Evolutionary conservation across 2,888 invertebrate genomes (phyloP), one percentile per base, ranked within the genome.

Genomic region (Digitonthophagus gazella): DNA sequence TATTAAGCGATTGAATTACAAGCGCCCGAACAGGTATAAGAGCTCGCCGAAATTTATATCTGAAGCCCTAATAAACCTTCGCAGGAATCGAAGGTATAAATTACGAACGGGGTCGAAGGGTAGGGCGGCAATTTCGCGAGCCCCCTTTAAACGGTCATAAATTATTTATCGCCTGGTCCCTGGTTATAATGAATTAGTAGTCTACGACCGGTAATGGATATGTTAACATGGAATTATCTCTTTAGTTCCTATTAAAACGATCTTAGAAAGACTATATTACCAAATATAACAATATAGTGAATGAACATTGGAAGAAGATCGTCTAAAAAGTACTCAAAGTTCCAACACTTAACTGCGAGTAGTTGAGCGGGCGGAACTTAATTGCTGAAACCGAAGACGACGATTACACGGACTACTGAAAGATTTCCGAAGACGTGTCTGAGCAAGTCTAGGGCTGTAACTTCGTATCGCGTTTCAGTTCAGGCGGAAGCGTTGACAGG

Each of bases 1-100:
- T 19, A 61, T 61, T 19, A 61, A 61, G 61, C 61, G 61, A 20
- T 61, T 18, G 61, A 61, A 19, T 61, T 61, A 19, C 61, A n/a
- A 44, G 28, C 28, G 28, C 28, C 28, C 28, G 28, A 44, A 19
- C 61, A 61, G 61, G 61, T 19, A 61, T 61, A 44, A 44, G 28
- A 44, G 28, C 28, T 11, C 28, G 28, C 6, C 28, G 8, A 11
- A 44, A 44, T 44, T 44, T 44, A 44, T 44, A 44, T 44, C 28
- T 11, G 28, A 44, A 11, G 28, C 28, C 28, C 28, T 44, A 44
- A 44, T 44, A 44, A 44, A 44, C 28, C 28, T 44, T 44, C 28
- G 28, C 28, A 44, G 28, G 28, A 44, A 44, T 44, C 28, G 28
- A 44, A 44, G 28, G 28, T 44, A 44, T 44, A 44, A 44, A 44